Evolutionary conservation across 2,113 vertebrate genomes (phyloP).

Genomic region (Elephantulus edwardii): DNA sequence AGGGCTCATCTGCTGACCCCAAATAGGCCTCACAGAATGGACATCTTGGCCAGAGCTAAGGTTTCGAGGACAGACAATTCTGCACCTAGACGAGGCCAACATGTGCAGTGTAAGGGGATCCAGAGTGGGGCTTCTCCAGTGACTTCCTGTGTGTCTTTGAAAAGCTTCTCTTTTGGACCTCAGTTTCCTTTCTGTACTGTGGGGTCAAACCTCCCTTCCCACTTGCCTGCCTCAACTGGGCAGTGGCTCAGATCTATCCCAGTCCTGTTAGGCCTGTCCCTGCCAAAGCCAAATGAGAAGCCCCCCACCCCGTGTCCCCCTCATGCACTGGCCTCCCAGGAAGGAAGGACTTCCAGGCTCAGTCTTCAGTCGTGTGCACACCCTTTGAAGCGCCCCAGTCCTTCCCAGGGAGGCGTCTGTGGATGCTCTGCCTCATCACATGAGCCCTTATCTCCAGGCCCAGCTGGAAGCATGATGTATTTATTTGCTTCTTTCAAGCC

Average conservation of each 20-base stretch:
- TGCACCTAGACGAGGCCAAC: not conserved
- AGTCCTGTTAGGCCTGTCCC: not conserved
- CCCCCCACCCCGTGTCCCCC: no score
- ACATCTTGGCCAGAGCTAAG: not conserved
- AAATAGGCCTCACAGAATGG: not conserved
- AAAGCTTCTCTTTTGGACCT: not conserved
- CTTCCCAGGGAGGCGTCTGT: not conserved
- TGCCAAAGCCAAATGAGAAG: not conserved
- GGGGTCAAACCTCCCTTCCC: not conserved
- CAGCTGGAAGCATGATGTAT: conserved; percentile 67
- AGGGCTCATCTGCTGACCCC: not conserved
- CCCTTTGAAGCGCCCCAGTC: not conserved
- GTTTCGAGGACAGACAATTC: not conserved
- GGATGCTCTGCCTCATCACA: not conserved
- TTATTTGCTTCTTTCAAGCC: conserved; percentile 61
- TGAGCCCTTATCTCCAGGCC: conserved; percentile 65
- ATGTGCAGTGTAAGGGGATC: not conserved
- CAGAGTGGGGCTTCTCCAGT: not conserved
- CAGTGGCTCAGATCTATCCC: not conserved
- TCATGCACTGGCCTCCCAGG: not conserved
- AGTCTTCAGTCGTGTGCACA: not conserved
- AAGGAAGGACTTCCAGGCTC: not conserved
- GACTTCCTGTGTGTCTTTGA: not conserved
- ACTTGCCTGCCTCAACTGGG: no score
- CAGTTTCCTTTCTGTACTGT: not conserved